Base-by-base conservation (phyloP, 2,888 invertebrate species). In the Masnerella sp. region DNA sequence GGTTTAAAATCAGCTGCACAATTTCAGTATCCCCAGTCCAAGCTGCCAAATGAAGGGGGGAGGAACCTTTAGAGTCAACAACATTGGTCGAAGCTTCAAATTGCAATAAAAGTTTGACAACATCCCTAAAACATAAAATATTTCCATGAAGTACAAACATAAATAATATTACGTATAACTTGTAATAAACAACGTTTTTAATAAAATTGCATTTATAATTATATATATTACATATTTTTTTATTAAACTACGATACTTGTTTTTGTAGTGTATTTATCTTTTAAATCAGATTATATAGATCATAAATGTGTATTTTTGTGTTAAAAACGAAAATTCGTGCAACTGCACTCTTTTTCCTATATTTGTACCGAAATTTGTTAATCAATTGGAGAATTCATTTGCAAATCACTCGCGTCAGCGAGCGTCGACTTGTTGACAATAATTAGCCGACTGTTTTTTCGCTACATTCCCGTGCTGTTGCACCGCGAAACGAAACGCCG, bases 1-100 rank as follows among this genome's bases (percentile, higher is more conserved):
- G 93, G 38, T 91, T 93, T 62, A 98, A 90, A 74, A 98, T 91
- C 88, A 96, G 90, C 77, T 92, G 90, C 74, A 97, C 97, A 78
- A 97, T 95, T 76, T 96, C 95, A 36, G 93, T 91, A 87, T 96
- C 94, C 12, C 98, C 98, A 56, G 95, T 95, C 96, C 97, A 98
- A 51, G 97, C 95, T 54, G 97, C 97, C 85, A 97, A 89, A 88
- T 98, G 97, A 74, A 98, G 91, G 25, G 98, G 95, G 22, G 96
- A 95, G 30, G 96, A 97, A 12, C 97, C 98, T 85, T 95, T 94
- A 78, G 92, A 92, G 88, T 98, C 97, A 76, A 94, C 92, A 51
- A 95, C 91, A 88, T 96, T 96, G 74, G 96, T 94, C 20, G 95
- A 95, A 9, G 97, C 97, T 84, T 95, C 95, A 85, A 95, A 93